Base-by-base conservation (phyloP, 2,888 invertebrate genomes). In the Drosophila bunnanda region DNA sequence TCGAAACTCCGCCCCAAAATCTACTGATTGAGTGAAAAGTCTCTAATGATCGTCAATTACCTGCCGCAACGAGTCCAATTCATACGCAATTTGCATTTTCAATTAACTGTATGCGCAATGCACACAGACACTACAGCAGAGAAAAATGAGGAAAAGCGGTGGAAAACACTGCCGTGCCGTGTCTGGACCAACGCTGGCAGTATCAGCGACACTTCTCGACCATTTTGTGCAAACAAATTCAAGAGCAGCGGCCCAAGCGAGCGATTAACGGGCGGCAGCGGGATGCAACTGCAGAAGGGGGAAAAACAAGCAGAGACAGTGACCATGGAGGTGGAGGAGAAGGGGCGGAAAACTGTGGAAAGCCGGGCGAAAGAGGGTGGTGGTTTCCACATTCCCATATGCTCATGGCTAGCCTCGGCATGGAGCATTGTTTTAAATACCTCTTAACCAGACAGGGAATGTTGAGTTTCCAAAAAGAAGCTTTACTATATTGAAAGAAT, bases 31-130 rank as follows among this genome's bases (percentile, higher is more conserved):
- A 72, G 66, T 74, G 75, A 43, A 74, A 69, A 69, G 59, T 58
- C 61, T 71, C 61, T 71, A 76, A 75, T 71, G 75, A 75, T 71
- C 76, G 36, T 46, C 46, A 39, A 76, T 73, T 73, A 76, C 69
- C 57, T 39, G 58, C 55, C 55, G 41, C 57, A 39, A 44, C 58
- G 53, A 17, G 38, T 46, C 74, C 68, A 75, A 75, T 77, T 72
- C 70, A 65, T 61, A 62, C 72, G 71, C 60, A 77, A 85, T 85
- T 85, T 89, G 81, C 87, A 87, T 89, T 89, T 89, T 88, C 82
- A 89, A 85, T 85, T 89, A 89, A 82, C 76, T 50, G 69, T 53
- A 67, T 60, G 53, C 36, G 32, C 38, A 44, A 41, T 46, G 44
- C 53, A 71, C 41, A 48, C 44, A 56, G 50, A 38, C 41, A 48